Evolutionary conservation across 2,113 vertebrate genomes (phyloP), one percentile per base, ranked within the genome.

Genomic region (Puma concolor): DNA sequence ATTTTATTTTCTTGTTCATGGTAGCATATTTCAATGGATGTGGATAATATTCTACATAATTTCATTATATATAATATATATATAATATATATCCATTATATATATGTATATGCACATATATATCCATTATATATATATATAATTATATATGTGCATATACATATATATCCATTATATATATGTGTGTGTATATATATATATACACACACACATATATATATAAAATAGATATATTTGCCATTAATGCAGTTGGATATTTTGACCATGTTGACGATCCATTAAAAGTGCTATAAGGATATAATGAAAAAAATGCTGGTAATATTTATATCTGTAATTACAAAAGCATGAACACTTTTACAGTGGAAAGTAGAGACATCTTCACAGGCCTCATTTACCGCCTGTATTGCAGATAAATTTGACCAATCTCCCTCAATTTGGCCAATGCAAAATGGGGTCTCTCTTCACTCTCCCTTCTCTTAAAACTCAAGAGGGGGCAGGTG

Each of bases 271-370:
- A 63, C 38, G 29, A 82, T 14, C 79, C 79, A 60, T 71, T 93
- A 81, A 87, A 95, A 81, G 80, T 91, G 7, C 54, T 82, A 21
- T 92, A 80, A 88, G 27, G 60, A 48, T 16, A 69, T 23, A 80
- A 48, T 36, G 17, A 83, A 79, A 97, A 94, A 44, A 81, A 89
- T 86, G 41, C 38, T 71, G 29, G 83, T 60, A 48, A 76, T 89
- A 72, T 76, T 92, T 25, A 36, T 66, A 36, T 87, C 33, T 67
- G 41, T 69, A 90, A 92, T 17, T 67, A 81, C 25, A 67, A 90
- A 94, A 93, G 2, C 36, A 80, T 95, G 21, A 93, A 14, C 48
- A 85, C 25, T 93, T 94, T 90, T 66, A 72, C 41, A 90, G 10
- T 41, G 27, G 44, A 92, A 92, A 92, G 25, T 19, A 41, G 27